Base-by-base conservation (phyloP, 35 echinoderm and acorn worm species). In the Acanthaster planci region DNA sequence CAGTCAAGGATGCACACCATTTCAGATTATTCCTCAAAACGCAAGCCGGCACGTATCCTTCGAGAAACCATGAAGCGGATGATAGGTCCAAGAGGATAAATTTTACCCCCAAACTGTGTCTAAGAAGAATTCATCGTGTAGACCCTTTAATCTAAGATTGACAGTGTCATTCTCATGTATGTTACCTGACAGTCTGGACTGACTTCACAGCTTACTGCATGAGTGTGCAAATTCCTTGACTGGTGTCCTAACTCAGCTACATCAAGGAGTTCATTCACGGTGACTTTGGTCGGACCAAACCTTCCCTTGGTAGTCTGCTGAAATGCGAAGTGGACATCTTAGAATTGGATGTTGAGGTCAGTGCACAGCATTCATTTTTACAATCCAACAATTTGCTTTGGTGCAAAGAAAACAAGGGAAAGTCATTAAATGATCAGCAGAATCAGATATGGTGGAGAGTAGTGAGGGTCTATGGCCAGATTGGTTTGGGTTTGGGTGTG, bases 21-120 rank as follows among this genome's bases (percentile, higher is more conserved):
- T 99, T 99, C 52, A 91, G 88, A 78, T 82, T 99, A 17, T 54
- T 85, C 40, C 82, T 99, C 34, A 84, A 89, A 54, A 99, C 96
- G 18, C 96, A 99, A 54, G 91, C 96, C 40, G 96, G 96, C 87
- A 99, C 96, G 96, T 99, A 99, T 99, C 96, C 96, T 99, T 92
- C 30, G 19, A 72, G 1, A 72, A 14, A 34, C n/a, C n/a, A n/a
- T n/a, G 10, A 72, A 1, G 0, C 23, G 30, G 8, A 47, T 47
- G 42, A 47, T 6, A 47, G 4, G 12, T 47, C 12, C 42, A 6
- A n/a, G 42, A 47, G 42, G 42, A 47, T 12, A 47, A 12, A 47
- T 4, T 6, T 47, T 47, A 47, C 4, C 4, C 42, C 4, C 4
- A 4, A 47, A 47, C 42, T 6, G 12, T 12, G 12, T 47, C 12